Evolutionary conservation across 2,797 vertebrate genomes (phyloP).

Genomic region (Karalla daura): DNA sequence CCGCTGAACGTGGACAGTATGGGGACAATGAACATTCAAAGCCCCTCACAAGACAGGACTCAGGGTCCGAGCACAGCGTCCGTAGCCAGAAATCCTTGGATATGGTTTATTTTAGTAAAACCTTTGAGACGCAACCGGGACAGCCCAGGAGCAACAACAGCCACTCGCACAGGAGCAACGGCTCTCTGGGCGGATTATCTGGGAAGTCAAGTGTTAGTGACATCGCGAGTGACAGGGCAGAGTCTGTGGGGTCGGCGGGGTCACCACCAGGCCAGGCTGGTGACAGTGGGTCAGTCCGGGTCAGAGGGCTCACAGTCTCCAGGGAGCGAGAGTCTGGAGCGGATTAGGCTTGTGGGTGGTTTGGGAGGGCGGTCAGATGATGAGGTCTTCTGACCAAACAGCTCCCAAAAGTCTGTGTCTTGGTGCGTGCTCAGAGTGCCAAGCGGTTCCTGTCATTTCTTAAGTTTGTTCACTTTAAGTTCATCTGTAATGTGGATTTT

Average conservation of each 20-base stretch:
- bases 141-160: conserved; percentile 27
- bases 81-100: conserved; percentile 54
- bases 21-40: conserved; percentile 45
- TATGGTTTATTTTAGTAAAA: conserved; percentile 47
- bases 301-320: conserved; percentile 43
- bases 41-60: conserved; percentile 39
- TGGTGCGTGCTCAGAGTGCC: not conserved
- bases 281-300: conserved; percentile 33
- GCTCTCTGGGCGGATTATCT: conserved; percentile 37
- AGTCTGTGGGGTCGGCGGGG: conserved; percentile 48
- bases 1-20: conserved; percentile 22
- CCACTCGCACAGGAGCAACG: conserved; percentile 53
- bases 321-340: conserved; percentile 34
- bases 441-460: not conserved
- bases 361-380: conserved; percentile 44
- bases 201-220: conserved; percentile 63
- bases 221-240: conserved; percentile 57
- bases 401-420: not conserved
- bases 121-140: conserved; percentile 23
- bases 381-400: conserved; percentile 55
- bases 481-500: not conserved
- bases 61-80: conserved; percentile 58
- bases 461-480: not conserved
- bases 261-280: conserved; percentile 29
- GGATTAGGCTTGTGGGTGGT: conserved; percentile 40